Evolutionary conservation across 2,797 vertebrate species (phyloP).

Genomic region (Myotis myotis): DNA sequence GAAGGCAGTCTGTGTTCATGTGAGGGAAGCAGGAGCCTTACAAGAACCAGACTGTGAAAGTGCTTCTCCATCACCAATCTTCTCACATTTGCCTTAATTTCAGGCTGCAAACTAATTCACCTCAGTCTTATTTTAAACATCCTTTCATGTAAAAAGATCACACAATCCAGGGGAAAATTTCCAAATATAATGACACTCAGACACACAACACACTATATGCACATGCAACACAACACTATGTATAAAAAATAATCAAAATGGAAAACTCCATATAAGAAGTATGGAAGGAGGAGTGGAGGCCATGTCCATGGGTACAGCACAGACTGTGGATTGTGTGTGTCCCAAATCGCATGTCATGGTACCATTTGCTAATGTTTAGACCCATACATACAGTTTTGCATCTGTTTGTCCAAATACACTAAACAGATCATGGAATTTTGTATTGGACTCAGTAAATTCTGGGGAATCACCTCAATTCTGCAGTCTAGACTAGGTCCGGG

Average conservation of each 20-base stretch:
- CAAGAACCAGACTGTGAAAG: accelerated
- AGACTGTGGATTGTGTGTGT: accelerated
- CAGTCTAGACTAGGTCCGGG: accelerated
- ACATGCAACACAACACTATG: background rate
- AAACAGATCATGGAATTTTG: background rate
- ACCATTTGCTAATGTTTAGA: background rate
- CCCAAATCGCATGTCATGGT: accelerated
- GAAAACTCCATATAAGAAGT: background rate
- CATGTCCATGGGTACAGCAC: accelerated
- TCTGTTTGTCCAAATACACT: background rate
- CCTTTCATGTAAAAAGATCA: background rate
- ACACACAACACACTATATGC: background rate
- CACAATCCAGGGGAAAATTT: background rate
- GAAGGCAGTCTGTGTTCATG: accelerated
- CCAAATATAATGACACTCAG: background rate
- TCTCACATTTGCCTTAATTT: no score
- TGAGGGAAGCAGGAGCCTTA: no score
- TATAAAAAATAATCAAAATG: background rate
- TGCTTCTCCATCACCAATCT: no score
- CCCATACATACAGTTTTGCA: accelerated
- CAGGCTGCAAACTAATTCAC: background rate
- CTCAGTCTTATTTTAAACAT: background rate
- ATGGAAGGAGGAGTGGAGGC: accelerated
- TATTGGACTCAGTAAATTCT: no score
- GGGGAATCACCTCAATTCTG: background rate